A percentile compares a stretch with the other conserved stretches of the same genome.
These are phyloP conservation scores for Manis javanica DNA, from an alignment of 2,797 vertebrate species.

Conservation along the genomic window DNA sequence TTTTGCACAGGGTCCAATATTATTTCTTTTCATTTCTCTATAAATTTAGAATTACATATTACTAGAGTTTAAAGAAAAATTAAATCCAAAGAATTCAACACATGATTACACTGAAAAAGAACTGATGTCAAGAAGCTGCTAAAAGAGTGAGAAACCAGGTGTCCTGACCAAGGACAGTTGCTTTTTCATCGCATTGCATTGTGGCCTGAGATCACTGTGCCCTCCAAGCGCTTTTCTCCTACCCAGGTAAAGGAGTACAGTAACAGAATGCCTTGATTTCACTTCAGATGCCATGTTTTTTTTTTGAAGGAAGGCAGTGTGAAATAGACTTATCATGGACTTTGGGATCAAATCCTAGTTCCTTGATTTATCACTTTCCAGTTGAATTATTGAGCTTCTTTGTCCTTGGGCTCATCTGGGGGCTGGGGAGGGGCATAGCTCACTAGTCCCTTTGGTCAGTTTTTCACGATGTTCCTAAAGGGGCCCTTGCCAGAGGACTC, in stretches of 20 bases:
- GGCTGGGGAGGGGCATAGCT: too few relatives aligned
- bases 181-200: not conserved
- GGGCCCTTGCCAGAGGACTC: not conserved
- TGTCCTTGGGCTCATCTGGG: not conserved
- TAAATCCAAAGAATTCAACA: not conserved
- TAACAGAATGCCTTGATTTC: not conserved
- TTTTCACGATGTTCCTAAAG: not conserved
- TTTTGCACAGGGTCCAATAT: not conserved
- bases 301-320: not conserved
- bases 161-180: not conserved
- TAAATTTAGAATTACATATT: not conserved
- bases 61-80: not conserved
- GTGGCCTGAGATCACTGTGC: not conserved
- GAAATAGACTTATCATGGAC: not conserved
- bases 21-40: conserved; percentile 23
- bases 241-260: not conserved
- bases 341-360: not conserved
- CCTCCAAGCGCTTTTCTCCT: not conserved
- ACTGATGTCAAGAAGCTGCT: not conserved
- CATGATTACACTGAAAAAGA: not conserved
- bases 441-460: not conserved
- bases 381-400: not conserved
- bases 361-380: not conserved
- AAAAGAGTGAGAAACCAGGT: not conserved
- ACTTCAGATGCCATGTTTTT: not conserved